phyloP scores from a whole-genome alignment of 2,113 vertebrate species.

The Antigone vipio region DNA sequence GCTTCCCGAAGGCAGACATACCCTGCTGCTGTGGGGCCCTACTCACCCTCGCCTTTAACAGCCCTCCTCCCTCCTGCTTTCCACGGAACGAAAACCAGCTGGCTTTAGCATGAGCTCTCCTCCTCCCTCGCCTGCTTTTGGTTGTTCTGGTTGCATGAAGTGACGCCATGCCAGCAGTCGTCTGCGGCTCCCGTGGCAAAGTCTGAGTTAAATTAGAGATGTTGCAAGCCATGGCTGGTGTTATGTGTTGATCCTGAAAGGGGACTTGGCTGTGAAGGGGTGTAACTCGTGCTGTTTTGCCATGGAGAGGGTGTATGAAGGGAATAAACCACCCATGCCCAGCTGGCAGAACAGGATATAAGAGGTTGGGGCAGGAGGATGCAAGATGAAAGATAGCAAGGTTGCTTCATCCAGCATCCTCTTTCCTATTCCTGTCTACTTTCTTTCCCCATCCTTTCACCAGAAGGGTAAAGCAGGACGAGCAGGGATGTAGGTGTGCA shows the following conservation, averaged over 20 bases:
- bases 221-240: background rate
- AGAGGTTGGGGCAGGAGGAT: background rate
- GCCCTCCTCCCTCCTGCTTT: background rate
- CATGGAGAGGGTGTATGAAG: background rate
- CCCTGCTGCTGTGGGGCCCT: background rate
- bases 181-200: background rate
- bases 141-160: background rate
- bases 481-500: background rate
- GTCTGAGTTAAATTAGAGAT: background rate
- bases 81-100: background rate
- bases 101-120: background rate
- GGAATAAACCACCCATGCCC: background rate
- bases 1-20: background rate
- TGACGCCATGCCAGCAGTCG: fast-evolving
- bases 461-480: background rate
- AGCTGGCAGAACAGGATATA: slow-evolving; percentile 31
- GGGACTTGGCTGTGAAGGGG: background rate
- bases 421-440: background rate
- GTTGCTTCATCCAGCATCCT: slow-evolving; percentile 9
- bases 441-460: slow-evolving; percentile 41
- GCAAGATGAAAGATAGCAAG: background rate
- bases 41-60: background rate
- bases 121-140: background rate
- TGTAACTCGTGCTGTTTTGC: background rate
- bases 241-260: background rate